Evolutionary conservation across 1,140 invertebrate species (phyloP).

Genomic region (Conus betulinus): DNA sequence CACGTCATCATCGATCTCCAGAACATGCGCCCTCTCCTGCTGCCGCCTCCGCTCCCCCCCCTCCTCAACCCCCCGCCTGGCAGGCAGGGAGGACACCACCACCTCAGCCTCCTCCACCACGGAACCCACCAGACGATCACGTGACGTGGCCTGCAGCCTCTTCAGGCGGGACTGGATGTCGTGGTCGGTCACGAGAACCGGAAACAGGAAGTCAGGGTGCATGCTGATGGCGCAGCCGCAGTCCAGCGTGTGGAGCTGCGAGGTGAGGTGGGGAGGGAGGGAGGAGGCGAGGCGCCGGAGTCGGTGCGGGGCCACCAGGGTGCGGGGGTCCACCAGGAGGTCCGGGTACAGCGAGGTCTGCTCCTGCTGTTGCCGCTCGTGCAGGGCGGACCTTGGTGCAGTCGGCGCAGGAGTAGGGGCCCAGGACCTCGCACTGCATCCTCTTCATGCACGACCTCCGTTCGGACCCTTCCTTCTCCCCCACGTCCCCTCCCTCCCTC

Average conservation of each 20-base stretch:
- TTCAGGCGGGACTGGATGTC: constrained; percentile 3
- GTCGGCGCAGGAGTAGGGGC: constrained; percentile 28
- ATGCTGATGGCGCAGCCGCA: constrained; percentile 31
- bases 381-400: constrained; percentile 22
- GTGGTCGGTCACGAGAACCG: constrained; percentile 28
- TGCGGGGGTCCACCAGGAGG: constrained; percentile 7
- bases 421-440: constrained; percentile 34
- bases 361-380: background rate
- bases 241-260: constrained; percentile 14
- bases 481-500: background rate
- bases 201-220: constrained; percentile 39
- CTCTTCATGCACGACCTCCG: constrained; percentile 3
- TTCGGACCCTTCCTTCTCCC: background rate
- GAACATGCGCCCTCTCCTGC: background rate
- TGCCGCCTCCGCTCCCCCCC: background rate
- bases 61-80: background rate
- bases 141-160: background rate
- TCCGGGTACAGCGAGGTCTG: constrained; percentile 24
- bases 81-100: background rate
- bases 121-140: background rate
- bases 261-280: constrained; percentile 2
- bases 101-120: too few relatives aligned
- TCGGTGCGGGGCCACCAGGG: constrained; percentile 20
- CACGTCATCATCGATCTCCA: background rate
- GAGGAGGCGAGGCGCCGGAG: background rate